Conservation (phyloP, 1,140 invertebrate species). For the Drosophila virilis region DNA sequence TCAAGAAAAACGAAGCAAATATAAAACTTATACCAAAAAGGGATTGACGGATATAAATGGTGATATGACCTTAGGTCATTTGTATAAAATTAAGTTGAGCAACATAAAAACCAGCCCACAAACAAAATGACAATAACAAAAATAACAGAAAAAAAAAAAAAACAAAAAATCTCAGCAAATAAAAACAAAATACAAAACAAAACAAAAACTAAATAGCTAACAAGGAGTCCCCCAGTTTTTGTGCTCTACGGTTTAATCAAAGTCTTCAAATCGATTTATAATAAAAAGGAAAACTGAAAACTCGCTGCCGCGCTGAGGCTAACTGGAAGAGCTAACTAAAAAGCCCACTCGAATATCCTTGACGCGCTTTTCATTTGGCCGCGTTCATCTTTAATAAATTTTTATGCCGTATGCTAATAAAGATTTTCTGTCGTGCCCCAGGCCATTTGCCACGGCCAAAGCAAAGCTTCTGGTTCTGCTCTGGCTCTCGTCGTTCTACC, state of each 20-base stretch:
- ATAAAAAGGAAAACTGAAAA: constrained; percentile 63
- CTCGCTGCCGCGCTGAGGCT: background rate
- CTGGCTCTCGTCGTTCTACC: background rate
- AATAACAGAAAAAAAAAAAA: constrained; percentile 25
- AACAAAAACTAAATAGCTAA: constrained; percentile 28
- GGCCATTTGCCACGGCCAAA: constrained; percentile 52
- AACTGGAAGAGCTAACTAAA: constrained; percentile 56
- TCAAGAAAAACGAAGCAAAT: constrained; percentile 69
- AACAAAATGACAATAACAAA: constrained; percentile 41
- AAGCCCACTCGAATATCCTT: constrained; percentile 37
- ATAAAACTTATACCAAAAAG: constrained; percentile 81
- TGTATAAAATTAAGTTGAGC: constrained; percentile 83
- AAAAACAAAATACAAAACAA: constrained; percentile 23
- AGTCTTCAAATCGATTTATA: constrained; percentile 81
- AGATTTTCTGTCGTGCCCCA: constrained; percentile 71
- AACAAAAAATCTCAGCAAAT: constrained; percentile 8
- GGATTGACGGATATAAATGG: constrained; percentile 83
- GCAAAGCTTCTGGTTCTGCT: constrained; percentile 6
- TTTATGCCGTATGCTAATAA: constrained; percentile 83
- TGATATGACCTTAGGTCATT: constrained; percentile 82
- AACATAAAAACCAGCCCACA: constrained; percentile 68
- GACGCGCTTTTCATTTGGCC: constrained; percentile 37
- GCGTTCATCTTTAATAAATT: constrained; percentile 81
- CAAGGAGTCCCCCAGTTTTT: constrained; percentile 32
- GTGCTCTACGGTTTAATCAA: constrained; percentile 59